Evolutionary conservation across 2,797 vertebrate genomes (phyloP), one percentile per base, ranked within the genome.

Genomic region (Spinus olivaceus): DNA sequence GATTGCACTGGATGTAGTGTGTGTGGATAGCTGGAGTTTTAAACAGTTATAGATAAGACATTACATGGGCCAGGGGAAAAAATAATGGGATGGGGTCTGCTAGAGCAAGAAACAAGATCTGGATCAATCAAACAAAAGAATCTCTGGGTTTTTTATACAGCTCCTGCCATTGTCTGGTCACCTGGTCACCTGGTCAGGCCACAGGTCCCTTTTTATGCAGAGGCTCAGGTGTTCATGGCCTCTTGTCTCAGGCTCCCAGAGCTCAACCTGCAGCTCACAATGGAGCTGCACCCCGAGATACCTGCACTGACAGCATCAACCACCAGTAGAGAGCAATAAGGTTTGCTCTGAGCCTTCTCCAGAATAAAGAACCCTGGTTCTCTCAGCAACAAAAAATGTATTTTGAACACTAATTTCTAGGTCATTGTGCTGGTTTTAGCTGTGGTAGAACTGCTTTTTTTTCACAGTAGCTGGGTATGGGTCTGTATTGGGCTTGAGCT

Each of bases 371-470:
- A 18, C 3, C 1, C 12, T 24, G 50, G 21, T 11, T 89, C 10
- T 24, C 27, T 42, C 32, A 77, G 60, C 30, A 44, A 42, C 33
- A 64, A 5, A 59, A 42, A 47, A 65, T 21, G 3, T 3, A 69
- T 69, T 87, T 81, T 90, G 14, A 63, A 51, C 73, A 63, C 56
- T 49, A 53, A 37, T 78, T 88, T 91, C 72, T 64, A 86, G 56
- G 73, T 33, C 60, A 11, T 14, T 49, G 24, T 60, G 13, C 21
- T 54, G 46, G 6, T 60, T 71, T 82, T 33, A 60, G 18, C 35
- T 33, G 20, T 10, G 6, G 54, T 23, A 37, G 35, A 54, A 25
- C 2, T 4, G 17, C 21, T 60, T 22, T 50, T 25, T 56, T 27
- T 71, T 17, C 35, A 17, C 20, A 44, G 47, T 28, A 82, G 28